Percentiles rank a stretch among this genome's conserved stretches.
Evolutionary conservation across 2,888 invertebrate species (phyloP).

Genomic region (Tinea pellionella): DNA sequence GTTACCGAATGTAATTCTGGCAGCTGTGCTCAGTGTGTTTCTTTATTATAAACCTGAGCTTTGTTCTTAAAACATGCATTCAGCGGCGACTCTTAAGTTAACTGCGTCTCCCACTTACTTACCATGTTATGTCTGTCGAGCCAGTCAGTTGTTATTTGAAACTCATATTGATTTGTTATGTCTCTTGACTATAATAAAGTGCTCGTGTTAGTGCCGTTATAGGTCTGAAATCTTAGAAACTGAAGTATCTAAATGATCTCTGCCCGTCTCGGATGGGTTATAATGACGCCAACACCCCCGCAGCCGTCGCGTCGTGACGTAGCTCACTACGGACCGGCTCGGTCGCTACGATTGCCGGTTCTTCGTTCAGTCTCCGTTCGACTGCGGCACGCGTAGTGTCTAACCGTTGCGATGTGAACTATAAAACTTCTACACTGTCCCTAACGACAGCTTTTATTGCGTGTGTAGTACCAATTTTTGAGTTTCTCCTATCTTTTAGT

Average conservation of each 20-base stretch:
- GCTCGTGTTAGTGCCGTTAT: neutral
- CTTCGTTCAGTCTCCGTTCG: slow-evolving; percentile 50
- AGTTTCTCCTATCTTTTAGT: slow-evolving; percentile 29
- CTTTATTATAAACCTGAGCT: too few relatives aligned
- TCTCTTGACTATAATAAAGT: neutral
- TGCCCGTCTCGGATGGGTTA: slow-evolving; percentile 17
- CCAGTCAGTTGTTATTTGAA: slow-evolving; percentile 16
- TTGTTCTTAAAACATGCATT: too few relatives aligned
- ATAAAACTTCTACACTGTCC: slow-evolving; percentile 56
- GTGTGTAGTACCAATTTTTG: slow-evolving; percentile 33
- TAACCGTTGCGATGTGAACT: slow-evolving; percentile 67
- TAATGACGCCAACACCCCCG: slow-evolving; percentile 23
- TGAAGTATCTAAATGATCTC: slow-evolving; percentile 22
- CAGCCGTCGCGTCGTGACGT: slow-evolving; percentile 17
- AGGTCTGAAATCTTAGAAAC: slow-evolving; percentile 2
- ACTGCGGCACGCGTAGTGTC: slow-evolving; percentile 63
- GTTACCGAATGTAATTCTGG: neutral
- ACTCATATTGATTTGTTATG: slow-evolving; percentile 12
- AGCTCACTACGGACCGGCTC: slow-evolving; percentile 15
- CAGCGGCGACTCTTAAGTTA: too few relatives aligned
- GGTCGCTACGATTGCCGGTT: slow-evolving; percentile 20
- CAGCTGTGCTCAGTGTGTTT: too few relatives aligned
- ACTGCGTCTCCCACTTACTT: too few relatives aligned
- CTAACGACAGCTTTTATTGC: slow-evolving; percentile 58
- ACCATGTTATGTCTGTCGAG: slow-evolving; percentile 14